phyloP scores from a whole-genome alignment of 2,888 invertebrate genomes.

The Ditula angustiorana region DNA sequence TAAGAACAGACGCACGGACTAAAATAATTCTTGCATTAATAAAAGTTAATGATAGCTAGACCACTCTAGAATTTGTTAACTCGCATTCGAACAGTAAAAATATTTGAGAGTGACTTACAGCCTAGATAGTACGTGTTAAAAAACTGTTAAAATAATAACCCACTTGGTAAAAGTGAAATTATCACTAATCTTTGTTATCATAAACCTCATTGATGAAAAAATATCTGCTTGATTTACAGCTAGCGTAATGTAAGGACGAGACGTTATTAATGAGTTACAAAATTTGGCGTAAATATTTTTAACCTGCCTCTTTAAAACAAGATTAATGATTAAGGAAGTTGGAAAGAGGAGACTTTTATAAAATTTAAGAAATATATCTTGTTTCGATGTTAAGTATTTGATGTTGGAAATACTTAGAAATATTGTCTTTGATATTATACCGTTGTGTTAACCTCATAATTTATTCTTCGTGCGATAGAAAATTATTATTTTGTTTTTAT shows the following conservation, averaged over 20 bases:
- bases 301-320: slow-evolving; percentile 29
- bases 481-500: too few species aligned
- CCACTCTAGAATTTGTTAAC: too few species aligned
- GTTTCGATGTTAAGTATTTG: slow-evolving; percentile 6
- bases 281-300: slow-evolving; percentile 34
- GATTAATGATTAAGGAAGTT: slow-evolving; percentile 36
- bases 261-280: slow-evolving; percentile 35
- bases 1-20: too few species aligned
- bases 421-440: not conserved
- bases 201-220: not conserved
- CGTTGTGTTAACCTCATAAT: too few species aligned
- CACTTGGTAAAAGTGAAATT: too few species aligned
- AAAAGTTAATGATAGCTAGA: too few species aligned
- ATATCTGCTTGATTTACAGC: slow-evolving; percentile 3
- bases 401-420: not conserved
- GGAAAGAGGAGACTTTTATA: slow-evolving; percentile 14
- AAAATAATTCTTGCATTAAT: too few species aligned
- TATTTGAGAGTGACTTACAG: too few species aligned
- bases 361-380: slow-evolving; percentile 22
- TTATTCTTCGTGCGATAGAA: too few species aligned
- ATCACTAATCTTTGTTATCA: not conserved
- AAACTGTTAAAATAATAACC: too few species aligned
- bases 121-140: too few species aligned
- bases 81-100: too few species aligned
- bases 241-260: slow-evolving; percentile 8